Conservation (phyloP, 2,797 vertebrate genomes). For the Amphiprion clarkii region DNA sequence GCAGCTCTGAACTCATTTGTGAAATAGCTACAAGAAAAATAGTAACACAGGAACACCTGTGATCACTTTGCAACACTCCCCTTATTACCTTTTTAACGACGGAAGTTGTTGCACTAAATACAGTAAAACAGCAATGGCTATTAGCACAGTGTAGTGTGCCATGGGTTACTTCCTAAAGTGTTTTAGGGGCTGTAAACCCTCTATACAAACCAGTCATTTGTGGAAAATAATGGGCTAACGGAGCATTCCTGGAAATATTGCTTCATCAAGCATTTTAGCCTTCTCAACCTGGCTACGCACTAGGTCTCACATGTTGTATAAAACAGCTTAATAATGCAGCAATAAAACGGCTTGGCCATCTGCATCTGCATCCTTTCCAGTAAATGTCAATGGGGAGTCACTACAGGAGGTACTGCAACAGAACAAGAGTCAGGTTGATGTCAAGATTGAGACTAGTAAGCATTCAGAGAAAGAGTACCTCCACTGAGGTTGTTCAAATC, state of each 20-base stretch:
- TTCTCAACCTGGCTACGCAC: conserved; percentile 8
- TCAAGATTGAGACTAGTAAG: not conserved
- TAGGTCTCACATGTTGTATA: conserved; percentile 32
- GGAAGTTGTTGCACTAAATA: conserved; percentile 29
- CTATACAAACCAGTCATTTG: conserved; percentile 18
- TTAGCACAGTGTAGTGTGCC: conserved; percentile 8
- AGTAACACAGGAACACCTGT: conserved; percentile 13
- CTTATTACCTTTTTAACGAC: conserved; percentile 22
- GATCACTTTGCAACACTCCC: conserved; percentile 16
- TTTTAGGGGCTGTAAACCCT: conserved; percentile 5
- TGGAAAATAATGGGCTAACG: conserved; percentile 25
- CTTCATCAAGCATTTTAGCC: conserved; percentile 36
- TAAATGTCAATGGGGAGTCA: conserved; percentile 3
- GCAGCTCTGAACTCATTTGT: not conserved
- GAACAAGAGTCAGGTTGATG: not conserved
- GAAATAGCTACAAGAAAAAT: not conserved
- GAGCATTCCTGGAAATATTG: conserved; percentile 47
- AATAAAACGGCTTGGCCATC: conserved; percentile 28
- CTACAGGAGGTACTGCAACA: conserved; percentile 4
- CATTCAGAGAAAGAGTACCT: not conserved
- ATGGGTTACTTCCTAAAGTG: conserved; percentile 19
- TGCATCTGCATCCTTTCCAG: conserved; percentile 25
- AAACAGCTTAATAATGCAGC: conserved; percentile 31
- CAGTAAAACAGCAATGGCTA: conserved; percentile 14
- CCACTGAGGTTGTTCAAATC: not conserved